Evolutionary conservation across 1,140 invertebrate species (phyloP).

Genomic region (Penaeus japonicus): DNA sequence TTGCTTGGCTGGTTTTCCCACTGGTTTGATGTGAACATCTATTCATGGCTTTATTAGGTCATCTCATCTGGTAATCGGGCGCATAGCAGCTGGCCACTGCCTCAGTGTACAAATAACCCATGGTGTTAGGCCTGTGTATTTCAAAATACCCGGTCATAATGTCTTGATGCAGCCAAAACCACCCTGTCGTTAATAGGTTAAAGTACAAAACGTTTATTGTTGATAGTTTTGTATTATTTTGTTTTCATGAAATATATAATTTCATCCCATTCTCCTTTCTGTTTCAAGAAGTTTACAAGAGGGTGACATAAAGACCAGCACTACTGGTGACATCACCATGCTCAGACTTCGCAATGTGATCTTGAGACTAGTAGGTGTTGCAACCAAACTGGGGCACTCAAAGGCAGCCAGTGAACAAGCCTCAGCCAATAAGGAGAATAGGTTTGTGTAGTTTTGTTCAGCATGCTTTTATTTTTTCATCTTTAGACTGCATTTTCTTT

Average conservation of each 20-base stretch:
- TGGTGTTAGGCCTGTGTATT: no score
- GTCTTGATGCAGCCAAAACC: no score
- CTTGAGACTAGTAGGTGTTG: slow-evolving; percentile 26
- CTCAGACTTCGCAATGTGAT: slow-evolving; percentile 33
- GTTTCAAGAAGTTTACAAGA: slow-evolving; percentile 20
- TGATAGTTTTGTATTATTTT: no score
- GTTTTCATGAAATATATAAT: background rate
- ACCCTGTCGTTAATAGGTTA: no score
- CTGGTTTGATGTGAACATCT: no score
- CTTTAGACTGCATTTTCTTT: background rate
- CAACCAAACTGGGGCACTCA: background rate
- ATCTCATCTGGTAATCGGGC: no score
- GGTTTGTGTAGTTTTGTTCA: background rate
- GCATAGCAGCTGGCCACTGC: no score
- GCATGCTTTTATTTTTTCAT: background rate
- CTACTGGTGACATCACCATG: slow-evolving; percentile 15
- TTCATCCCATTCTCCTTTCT: background rate
- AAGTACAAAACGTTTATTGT: no score
- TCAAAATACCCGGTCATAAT: no score
- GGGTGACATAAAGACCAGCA: slow-evolving; percentile 1
- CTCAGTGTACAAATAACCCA: no score
- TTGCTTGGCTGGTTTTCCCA: no score
- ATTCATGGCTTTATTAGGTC: no score
- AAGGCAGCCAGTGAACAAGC: slow-evolving; percentile 9
- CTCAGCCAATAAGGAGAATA: slow-evolving; percentile 44